A percentile compares a stretch with the other conserved stretches of the same genome.
These are phyloP conservation scores for Pseudococcus longispinus DNA, from an alignment of 2,888 invertebrate species.

Conservation along the genomic window DNA sequence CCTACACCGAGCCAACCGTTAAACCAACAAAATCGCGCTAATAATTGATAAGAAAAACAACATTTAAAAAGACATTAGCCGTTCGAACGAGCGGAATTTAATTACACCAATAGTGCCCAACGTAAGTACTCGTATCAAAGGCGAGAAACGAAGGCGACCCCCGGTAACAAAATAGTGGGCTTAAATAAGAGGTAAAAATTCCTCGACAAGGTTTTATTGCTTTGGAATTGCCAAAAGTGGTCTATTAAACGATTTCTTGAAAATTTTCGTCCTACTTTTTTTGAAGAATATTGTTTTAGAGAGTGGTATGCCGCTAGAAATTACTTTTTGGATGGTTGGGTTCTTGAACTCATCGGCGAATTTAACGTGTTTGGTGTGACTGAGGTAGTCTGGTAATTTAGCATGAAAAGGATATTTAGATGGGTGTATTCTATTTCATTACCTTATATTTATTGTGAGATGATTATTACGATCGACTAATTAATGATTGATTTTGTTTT, in stretches of 20 bases:
- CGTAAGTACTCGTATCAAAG: neutral
- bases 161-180: neutral
- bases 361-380: neutral
- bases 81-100: neutral
- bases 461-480: too few relatives aligned
- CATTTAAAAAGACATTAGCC: conserved; percentile 22
- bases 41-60: conserved; percentile 36
- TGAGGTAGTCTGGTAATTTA: too few relatives aligned
- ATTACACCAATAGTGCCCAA: neutral
- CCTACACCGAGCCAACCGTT: neutral
- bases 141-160: neutral
- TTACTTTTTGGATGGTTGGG: too few relatives aligned
- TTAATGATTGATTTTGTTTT: neutral
- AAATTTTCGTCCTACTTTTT: neutral
- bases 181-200: neutral
- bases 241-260: neutral
- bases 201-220: neutral
- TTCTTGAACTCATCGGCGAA: too few relatives aligned
- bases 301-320: neutral
- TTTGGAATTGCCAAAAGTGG: neutral
- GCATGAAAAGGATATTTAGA: too few relatives aligned
- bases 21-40: neutral
- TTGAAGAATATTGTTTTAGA: neutral
- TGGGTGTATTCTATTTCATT: too few relatives aligned
- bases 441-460: too few relatives aligned